phyloP scores from a whole-genome alignment of 37 sponge, comb jelly and placozoan genomes.

The Cladorhizidae sp. region DNA sequence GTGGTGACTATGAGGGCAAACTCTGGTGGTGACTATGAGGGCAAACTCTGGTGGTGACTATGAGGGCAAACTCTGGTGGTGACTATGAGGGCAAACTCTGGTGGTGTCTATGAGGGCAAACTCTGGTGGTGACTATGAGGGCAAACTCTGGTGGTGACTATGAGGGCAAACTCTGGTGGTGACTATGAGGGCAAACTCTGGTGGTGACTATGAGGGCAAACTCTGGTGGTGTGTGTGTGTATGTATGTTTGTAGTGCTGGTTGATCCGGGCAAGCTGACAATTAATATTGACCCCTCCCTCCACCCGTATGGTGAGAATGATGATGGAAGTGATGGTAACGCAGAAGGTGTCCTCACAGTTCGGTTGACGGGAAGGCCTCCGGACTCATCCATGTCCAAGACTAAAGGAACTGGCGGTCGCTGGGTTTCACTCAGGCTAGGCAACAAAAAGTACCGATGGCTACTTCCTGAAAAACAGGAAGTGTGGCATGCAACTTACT shows the following conservation, averaged over 20 bases:
- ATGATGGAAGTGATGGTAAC: background rate
- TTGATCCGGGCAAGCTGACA: constrained; percentile 43
- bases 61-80: too few species aligned
- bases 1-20: too few species aligned
- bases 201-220: too few species aligned
- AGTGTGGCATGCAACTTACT: constrained; percentile 26
- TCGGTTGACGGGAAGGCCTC: constrained; percentile 14
- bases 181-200: too few species aligned
- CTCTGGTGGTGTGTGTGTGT: too few species aligned
- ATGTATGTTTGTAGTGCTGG: constrained; percentile 39
- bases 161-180: too few species aligned
- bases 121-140: too few species aligned
- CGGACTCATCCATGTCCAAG: background rate
- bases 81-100: too few species aligned
- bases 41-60: too few species aligned
- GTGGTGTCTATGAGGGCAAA: too few species aligned
- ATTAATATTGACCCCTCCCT: constrained; percentile 22
- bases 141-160: too few species aligned
- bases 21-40: too few species aligned
- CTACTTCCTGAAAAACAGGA: constrained; percentile 21
- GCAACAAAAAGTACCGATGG: constrained; percentile 28
- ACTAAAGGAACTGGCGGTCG: constrained; percentile 4
- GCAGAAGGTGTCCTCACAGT: constrained; percentile 50
- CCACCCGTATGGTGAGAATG: background rate
- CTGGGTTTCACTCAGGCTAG: constrained; percentile 33